Conservation (phyloP, 1,140 invertebrate genomes). For the Drosophila nigromelanica region DNA sequence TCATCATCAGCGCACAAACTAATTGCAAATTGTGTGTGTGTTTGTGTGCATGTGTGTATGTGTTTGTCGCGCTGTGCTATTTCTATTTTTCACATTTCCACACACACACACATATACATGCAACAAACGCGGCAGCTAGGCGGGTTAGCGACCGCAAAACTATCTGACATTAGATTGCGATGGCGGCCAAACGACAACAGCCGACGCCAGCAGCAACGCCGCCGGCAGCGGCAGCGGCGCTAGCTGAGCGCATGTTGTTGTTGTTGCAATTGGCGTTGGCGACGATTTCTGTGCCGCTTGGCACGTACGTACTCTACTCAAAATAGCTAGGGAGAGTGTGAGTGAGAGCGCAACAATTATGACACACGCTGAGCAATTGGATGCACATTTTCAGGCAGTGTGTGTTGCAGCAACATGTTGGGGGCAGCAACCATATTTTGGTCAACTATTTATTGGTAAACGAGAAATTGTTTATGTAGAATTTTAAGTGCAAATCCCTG, state of each 20-base stretch:
- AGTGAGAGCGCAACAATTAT: slow-evolving; percentile 47
- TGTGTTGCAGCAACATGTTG: slow-evolving; percentile 50
- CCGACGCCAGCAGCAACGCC: slow-evolving; percentile 63
- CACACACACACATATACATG: slow-evolving; percentile 23
- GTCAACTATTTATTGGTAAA: slow-evolving; percentile 54
- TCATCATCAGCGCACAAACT: slow-evolving; percentile 72
- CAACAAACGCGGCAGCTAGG: slow-evolving; percentile 39
- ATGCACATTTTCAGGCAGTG: slow-evolving; percentile 11
- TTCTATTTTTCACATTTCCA: slow-evolving; percentile 58
- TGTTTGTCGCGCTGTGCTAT: slow-evolving; percentile 59
- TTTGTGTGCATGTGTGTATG: slow-evolving; percentile 25
- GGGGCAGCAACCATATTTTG: slow-evolving; percentile 18
- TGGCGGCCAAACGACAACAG: slow-evolving; percentile 84
- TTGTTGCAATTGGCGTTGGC: slow-evolving; percentile 19
- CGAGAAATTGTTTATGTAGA: slow-evolving; percentile 56
- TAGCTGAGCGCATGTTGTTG: slow-evolving; percentile 10
- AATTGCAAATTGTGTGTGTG: slow-evolving; percentile 61
- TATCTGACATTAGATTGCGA: slow-evolving; percentile 84
- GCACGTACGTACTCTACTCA: slow-evolving; percentile 50
- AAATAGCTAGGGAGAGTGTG: not conserved
- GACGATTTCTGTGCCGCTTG: slow-evolving; percentile 50
- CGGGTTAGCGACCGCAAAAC: slow-evolving; percentile 84
- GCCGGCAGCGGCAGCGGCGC: slow-evolving; percentile 24
- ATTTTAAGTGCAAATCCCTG: slow-evolving; percentile 79
- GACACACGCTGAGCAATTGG: slow-evolving; percentile 66